A percentile compares a stretch with the other conserved stretches of the same genome.
These are phyloP conservation scores for Willowsia nigromaculata DNA, from an alignment of 2,888 invertebrate genomes.

Conservation along the genomic window DNA sequence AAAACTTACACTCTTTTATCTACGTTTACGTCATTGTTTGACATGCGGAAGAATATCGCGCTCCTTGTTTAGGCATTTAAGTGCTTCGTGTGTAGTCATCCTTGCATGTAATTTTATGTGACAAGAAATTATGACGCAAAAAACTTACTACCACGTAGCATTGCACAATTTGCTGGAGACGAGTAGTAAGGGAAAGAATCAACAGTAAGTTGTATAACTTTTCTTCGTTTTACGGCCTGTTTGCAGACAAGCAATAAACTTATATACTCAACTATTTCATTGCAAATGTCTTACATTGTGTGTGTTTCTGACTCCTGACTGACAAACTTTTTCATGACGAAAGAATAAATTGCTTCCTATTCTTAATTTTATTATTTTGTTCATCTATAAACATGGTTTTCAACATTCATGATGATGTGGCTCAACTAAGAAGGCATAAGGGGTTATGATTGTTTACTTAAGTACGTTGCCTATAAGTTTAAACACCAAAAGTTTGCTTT, in stretches of 20 bases:
- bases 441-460: not conserved
- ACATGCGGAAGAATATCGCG: constrained; percentile 55
- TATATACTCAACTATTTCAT: too few relatives aligned
- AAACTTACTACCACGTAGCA: not conserved
- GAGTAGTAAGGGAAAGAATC: constrained; percentile 1
- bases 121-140: constrained; percentile 36
- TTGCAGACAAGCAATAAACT: constrained; percentile 25
- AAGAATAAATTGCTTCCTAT: not conserved
- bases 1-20: not conserved
- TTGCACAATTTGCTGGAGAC: not conserved
- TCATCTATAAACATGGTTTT: not conserved
- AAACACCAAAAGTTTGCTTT: not conserved
- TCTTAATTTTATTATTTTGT: not conserved
- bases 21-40: not conserved
- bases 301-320: too few relatives aligned
- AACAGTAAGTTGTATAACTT: not conserved
- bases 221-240: not conserved
- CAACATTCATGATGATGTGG: constrained; percentile 25
- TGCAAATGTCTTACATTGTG: too few relatives aligned
- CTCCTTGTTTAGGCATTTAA: not conserved
- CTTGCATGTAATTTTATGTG: constrained; percentile 51
- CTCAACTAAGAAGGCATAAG: not conserved
- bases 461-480: not conserved
- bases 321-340: not conserved
- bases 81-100: not conserved